Evolutionary conservation across 2,888 invertebrate genomes (phyloP).

Genomic region (Watsonalla cultraria): DNA sequence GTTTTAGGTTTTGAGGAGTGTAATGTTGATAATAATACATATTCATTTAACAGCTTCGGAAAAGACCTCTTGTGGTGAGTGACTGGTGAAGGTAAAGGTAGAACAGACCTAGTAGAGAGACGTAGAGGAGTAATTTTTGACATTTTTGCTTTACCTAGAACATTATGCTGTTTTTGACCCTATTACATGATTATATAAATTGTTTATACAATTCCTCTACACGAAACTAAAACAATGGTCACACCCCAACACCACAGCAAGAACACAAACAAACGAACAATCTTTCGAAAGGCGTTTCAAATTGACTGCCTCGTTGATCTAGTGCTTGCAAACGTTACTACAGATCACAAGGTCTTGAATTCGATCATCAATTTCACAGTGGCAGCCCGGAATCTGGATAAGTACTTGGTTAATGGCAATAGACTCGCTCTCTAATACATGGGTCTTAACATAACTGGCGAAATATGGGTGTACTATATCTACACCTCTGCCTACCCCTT

Average conservation of each 20-base stretch:
- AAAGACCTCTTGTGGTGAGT: slow-evolving; percentile 78
- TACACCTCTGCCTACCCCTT: too few relatives aligned
- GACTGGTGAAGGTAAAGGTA: slow-evolving; percentile 66
- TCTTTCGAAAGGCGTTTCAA: too few relatives aligned
- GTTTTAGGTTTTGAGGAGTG: slow-evolving; percentile 12
- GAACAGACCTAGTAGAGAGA: slow-evolving; percentile 50
- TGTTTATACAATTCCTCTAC: slow-evolving; percentile 24
- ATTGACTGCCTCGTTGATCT: too few relatives aligned
- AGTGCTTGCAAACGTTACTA: too few relatives aligned
- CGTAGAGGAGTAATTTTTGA: slow-evolving; percentile 56
- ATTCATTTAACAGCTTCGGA: slow-evolving; percentile 76
- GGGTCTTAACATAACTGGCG: too few relatives aligned
- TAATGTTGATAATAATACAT: slow-evolving; percentile 38
- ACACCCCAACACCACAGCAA: slow-evolving; percentile 40
- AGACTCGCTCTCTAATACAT: too few relatives aligned
- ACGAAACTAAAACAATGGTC: slow-evolving; percentile 27
- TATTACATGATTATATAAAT: slow-evolving; percentile 20
- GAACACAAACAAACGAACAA: slow-evolving; percentile 14
- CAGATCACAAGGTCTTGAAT: too few relatives aligned
- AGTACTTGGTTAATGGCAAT: too few relatives aligned
- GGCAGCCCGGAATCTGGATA: too few relatives aligned
- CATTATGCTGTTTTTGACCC: slow-evolving; percentile 41
- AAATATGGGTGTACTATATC: too few relatives aligned
- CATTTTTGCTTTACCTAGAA: slow-evolving; percentile 57
- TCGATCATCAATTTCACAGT: too few relatives aligned